A percentile compares a stretch with the other conserved stretches of the same genome.
These are phyloP conservation scores for Hydrolagus affinis DNA, from an alignment of 2,113 vertebrate species.

Conservation along the genomic window DNA sequence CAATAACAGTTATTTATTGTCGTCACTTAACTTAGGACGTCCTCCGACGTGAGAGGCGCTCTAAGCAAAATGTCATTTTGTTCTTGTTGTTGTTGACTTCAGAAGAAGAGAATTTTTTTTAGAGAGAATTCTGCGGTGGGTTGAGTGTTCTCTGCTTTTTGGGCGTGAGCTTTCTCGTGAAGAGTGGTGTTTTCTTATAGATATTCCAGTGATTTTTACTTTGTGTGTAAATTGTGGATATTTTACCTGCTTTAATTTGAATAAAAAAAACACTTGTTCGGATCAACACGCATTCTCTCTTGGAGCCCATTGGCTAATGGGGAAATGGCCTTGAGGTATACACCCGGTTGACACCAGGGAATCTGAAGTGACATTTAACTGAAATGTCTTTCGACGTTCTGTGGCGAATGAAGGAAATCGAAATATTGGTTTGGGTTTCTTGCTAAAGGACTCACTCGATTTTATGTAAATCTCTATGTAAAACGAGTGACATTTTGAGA, in stretches of 20 bases:
- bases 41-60: too few species aligned
- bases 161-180: background rate
- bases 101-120: background rate
- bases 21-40: too few species aligned
- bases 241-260: background rate
- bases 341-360: background rate
- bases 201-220: background rate
- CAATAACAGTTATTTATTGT: too few species aligned
- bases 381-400: background rate
- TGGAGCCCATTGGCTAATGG: background rate
- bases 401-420: background rate
- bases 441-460: background rate
- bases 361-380: background rate
- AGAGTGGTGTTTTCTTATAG: background rate
- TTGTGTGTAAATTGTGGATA: background rate
- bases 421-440: background rate
- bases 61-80: too few species aligned
- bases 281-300: background rate
- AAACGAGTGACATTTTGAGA: background rate
- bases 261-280: background rate
- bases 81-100: too few species aligned
- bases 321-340: background rate
- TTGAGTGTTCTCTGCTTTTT: too few species aligned
- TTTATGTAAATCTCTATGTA: background rate
- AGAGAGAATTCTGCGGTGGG: too few species aligned